Base-by-base conservation (phyloP, 2,797 vertebrate species). In the Myotis vivesi region DNA sequence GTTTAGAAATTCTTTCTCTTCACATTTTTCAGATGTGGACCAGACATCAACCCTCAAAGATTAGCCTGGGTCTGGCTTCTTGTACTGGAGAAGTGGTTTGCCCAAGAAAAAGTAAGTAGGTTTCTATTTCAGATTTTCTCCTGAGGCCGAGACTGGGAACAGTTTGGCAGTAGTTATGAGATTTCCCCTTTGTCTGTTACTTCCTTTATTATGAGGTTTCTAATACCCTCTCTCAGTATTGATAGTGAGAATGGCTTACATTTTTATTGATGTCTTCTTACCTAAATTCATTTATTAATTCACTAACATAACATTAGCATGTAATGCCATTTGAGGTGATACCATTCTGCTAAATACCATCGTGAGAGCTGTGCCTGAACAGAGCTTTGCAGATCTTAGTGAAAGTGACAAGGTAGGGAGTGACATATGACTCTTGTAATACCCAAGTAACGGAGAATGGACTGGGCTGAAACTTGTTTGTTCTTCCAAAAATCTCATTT, bases 21-120 rank as follows among this genome's bases (percentile, higher is more conserved):
- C 86, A 46, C 41, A 19, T 95, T 95, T 97, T 97, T 55, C 82
- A 98, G 98, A 62, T 97, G 95, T 92, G 94, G 91, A 17, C 92
- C 94, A 49, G 97, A 97, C 51, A 97, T 94, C 55, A 99, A 98
- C 97, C 99, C 99, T 36, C 98, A 99, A 97, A 99, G 94, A 97
- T 97, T 99, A 95, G 99, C 99, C 6, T 99, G 99, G 99, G 97
- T 99, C 95, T 99, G 99, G 99, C 98, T 99, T 96, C 98, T 99
- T 95, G 98, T 99, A 83, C 97, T 99, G 96, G 98, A 99, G 97
- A 99, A 98, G 96, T 99, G 98, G 98, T 98, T 98, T 86, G 79
- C 98, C 57, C 97, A 98, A 72, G 98, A 98, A 94, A 98, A 98
- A 99, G 99, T 99, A 98, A 94, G 89, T 73, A 92, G 25, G 1